These are phyloP conservation scores for Callocephalon fimbriatum DNA, from an alignment of 2,113 vertebrate genomes.

Conservation along the genomic window DNA sequence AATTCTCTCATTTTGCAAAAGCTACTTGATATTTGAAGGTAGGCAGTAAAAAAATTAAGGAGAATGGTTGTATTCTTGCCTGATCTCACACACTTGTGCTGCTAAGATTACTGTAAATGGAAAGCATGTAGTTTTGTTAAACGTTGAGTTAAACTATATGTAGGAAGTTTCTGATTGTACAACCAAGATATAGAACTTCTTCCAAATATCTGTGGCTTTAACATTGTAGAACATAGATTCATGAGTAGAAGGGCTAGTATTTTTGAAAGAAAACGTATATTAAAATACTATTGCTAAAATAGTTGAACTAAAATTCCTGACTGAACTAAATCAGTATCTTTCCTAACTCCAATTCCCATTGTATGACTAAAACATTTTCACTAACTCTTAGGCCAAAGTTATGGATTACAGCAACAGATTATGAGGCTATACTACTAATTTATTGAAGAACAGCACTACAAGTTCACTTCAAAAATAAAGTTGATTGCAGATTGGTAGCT, in stretches of 20 bases:
- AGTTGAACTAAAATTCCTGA: background rate
- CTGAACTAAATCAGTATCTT: background rate
- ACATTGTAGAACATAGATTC: background rate
- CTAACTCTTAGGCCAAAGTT: background rate
- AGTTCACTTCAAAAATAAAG: slow-evolving; percentile 53
- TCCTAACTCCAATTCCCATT: background rate
- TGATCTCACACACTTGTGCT: background rate
- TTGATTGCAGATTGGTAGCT: background rate
- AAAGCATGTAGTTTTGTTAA: background rate
- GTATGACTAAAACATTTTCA: background rate
- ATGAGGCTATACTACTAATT: slow-evolving; percentile 10
- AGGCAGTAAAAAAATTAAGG: background rate
- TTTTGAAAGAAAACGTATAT: background rate
- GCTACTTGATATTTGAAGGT: background rate
- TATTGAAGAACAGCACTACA: slow-evolving; percentile 1
- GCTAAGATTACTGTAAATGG: background rate
- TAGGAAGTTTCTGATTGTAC: background rate
- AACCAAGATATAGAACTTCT: background rate
- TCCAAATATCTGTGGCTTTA: background rate
- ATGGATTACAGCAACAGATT: slow-evolving; percentile 17
- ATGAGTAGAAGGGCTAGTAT: background rate
- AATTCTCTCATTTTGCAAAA: background rate
- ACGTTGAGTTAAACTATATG: background rate
- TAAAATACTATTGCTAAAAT: background rate
- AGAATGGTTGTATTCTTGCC: background rate